These are phyloP conservation scores for Anhinga rufa DNA, from an alignment of 2,113 vertebrate genomes.

Conservation along the genomic window DNA sequence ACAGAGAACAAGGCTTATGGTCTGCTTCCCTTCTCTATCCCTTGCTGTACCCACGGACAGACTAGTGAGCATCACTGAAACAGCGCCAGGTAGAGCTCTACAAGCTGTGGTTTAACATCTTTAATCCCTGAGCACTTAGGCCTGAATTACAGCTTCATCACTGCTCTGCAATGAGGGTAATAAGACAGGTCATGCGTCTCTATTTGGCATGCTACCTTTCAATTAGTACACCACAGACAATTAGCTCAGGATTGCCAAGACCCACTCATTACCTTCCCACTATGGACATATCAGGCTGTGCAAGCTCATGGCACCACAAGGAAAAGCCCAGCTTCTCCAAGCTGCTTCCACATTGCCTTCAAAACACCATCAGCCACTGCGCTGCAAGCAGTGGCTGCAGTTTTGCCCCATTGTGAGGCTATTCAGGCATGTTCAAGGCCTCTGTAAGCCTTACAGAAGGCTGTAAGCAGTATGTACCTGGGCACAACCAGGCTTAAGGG, in stretches of 20 bases:
- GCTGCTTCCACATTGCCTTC: neutral
- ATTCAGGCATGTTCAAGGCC: too few species aligned
- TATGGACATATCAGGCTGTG: neutral
- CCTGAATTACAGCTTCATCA: neutral
- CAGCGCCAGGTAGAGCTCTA: neutral
- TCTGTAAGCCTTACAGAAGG: neutral
- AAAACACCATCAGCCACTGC: neutral
- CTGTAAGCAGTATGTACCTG: neutral
- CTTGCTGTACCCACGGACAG: neutral
- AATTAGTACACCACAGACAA: neutral
- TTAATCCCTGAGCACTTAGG: neutral
- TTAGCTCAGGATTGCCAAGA: neutral
- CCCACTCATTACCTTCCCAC: neutral
- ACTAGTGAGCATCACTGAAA: neutral
- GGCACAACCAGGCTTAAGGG: neutral
- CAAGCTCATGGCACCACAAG: neutral
- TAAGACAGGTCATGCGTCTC: neutral
- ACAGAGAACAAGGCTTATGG: rapidly evolving
- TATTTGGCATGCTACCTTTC: neutral
- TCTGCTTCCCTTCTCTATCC: neutral
- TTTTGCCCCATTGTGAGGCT: neutral
- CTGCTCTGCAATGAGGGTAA: neutral
- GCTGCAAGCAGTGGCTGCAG: neutral
- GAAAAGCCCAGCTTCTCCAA: neutral
- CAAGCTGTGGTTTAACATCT: neutral